phyloP scores from a whole-genome alignment of 2,888 invertebrate genomes.

The Tridacna crocea region DNA sequence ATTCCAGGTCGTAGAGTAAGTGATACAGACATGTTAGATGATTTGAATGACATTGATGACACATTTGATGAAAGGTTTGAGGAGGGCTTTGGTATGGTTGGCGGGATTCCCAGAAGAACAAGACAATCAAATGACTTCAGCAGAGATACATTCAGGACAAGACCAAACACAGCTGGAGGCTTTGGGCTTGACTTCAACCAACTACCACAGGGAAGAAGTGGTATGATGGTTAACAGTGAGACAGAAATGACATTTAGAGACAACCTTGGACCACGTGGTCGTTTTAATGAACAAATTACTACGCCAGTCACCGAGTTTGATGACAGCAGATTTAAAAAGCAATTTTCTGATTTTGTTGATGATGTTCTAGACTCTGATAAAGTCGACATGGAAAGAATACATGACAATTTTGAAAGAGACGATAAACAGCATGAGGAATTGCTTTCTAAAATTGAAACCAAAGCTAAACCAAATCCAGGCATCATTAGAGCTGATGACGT shows the following conservation, averaged over 20 bases:
- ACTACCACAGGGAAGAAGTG: background rate
- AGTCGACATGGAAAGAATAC: background rate
- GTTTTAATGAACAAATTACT: background rate
- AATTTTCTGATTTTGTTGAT: background rate
- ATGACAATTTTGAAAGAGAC: background rate
- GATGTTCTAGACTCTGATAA: background rate
- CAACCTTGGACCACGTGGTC: background rate
- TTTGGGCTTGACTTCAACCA: background rate
- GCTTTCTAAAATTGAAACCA: background rate
- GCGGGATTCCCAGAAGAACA: background rate
- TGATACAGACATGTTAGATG: background rate
- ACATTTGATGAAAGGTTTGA: slow-evolving; percentile 3
- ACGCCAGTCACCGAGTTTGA: background rate
- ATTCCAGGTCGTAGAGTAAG: background rate
- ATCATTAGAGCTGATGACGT: background rate
- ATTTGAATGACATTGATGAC: background rate
- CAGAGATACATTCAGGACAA: background rate
- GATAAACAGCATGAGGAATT: background rate
- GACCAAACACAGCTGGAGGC: background rate
- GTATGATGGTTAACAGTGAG: background rate
- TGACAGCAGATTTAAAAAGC: background rate
- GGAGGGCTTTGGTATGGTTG: background rate
- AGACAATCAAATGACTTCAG: background rate
- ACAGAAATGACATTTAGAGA: background rate
- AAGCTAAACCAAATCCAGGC: background rate